Conservation (phyloP, 2,888 invertebrate species). For the Meta bourneti region DNA sequence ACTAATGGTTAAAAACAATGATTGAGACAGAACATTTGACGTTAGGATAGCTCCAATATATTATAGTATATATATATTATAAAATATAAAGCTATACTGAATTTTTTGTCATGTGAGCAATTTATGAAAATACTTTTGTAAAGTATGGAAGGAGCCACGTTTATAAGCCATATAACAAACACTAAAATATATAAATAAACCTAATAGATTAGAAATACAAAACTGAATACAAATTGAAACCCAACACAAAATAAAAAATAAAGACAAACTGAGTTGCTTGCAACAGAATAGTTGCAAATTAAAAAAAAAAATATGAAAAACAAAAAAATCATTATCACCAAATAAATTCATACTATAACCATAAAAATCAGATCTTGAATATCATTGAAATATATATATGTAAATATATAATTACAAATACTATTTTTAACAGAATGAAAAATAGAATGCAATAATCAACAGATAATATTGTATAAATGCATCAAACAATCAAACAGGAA, state of each 20-base stretch:
- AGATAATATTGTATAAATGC: not conserved
- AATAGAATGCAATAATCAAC: conserved; percentile 11
- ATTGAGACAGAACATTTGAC: too few species aligned
- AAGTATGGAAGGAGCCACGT: too few species aligned
- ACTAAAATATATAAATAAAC: not conserved
- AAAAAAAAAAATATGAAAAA: not conserved
- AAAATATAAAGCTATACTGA: too few species aligned
- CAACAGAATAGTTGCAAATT: not conserved
- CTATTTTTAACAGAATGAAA: not conserved
- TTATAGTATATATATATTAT: too few species aligned
- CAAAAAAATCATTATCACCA: not conserved
- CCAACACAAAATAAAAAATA: not conserved
- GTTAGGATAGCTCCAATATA: too few species aligned
- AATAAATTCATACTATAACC: not conserved
- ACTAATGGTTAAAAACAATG: too few species aligned
- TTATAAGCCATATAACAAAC: too few species aligned
- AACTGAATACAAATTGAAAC: not conserved
- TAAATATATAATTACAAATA: not conserved
- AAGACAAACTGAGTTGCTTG: not conserved
- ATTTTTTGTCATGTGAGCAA: too few species aligned
- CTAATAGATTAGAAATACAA: not conserved
- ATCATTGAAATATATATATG: not conserved
- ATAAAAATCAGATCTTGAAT: conserved; percentile 47
- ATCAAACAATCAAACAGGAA: not conserved
- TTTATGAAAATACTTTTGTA: too few species aligned